Evolutionary conservation across 2,797 vertebrate genomes (phyloP).

Genomic region (Macrochelys suwanniensis): DNA sequence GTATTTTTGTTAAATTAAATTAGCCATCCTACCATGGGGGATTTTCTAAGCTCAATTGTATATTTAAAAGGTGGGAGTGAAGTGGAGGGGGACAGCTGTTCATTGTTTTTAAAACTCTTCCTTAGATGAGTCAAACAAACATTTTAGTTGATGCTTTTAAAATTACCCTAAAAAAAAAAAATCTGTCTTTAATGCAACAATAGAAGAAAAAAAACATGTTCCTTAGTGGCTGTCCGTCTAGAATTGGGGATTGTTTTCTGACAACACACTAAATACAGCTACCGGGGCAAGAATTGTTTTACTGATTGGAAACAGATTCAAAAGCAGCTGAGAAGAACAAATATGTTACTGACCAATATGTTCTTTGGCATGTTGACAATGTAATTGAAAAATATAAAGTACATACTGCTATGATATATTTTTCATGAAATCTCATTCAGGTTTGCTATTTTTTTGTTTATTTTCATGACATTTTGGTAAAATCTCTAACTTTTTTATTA

Average conservation of each 20-base stretch:
- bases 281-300: background rate
- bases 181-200: background rate
- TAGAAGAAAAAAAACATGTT: no score
- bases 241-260: background rate
- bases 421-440: background rate
- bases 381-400: background rate
- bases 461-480: background rate
- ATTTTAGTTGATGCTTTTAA: background rate
- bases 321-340: background rate
- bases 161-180: no score
- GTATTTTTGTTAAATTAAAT: background rate
- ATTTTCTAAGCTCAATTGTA: background rate
- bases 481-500: background rate
- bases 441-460: background rate
- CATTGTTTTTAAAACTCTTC: background rate
- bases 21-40: fast-evolving
- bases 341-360: background rate
- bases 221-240: background rate
- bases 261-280: background rate
- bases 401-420: background rate
- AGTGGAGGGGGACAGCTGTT: background rate
- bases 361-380: background rate
- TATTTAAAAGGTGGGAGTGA: background rate
- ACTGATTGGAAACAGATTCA: background rate
- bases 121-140: background rate